These are phyloP conservation scores for Prinia subflava DNA, from an alignment of 2,113 vertebrate genomes.

Conservation along the genomic window DNA sequence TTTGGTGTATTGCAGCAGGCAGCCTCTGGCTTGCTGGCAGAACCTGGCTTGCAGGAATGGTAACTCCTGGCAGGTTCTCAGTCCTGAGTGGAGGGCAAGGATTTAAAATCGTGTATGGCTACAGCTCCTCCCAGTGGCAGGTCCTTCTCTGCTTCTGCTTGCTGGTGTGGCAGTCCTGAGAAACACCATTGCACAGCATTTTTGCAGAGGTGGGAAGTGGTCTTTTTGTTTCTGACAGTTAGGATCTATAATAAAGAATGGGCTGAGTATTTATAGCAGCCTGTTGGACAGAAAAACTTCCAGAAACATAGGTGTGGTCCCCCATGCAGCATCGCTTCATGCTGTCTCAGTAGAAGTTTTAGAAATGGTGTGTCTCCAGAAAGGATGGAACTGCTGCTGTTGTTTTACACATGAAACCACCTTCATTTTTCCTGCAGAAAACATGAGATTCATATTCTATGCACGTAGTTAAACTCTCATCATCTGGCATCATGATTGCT, in stretches of 20 bases:
- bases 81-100: not conserved
- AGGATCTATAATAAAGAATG: not conserved
- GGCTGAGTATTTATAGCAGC: not conserved
- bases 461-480: not conserved
- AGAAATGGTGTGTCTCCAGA: not conserved
- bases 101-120: not conserved
- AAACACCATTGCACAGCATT: accelerated
- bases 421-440: not conserved
- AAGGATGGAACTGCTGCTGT: not conserved
- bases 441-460: not conserved
- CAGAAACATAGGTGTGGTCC: not conserved
- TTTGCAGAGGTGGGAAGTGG: not conserved
- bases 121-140: conserved; percentile 44
- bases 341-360: not conserved
- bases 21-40: not conserved
- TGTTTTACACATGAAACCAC: not conserved
- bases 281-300: not conserved
- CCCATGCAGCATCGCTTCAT: not conserved
- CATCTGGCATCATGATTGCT: not conserved
- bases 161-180: not conserved
- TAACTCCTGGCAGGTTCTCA: not conserved
- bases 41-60: not conserved
- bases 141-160: not conserved
- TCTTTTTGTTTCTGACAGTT: not conserved
- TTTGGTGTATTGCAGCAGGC: not conserved